A percentile compares a stretch with the other conserved stretches of the same genome.
Evolutionary conservation across 2,113 vertebrate species (phyloP).

Genomic region (Brachirus orientalis): DNA sequence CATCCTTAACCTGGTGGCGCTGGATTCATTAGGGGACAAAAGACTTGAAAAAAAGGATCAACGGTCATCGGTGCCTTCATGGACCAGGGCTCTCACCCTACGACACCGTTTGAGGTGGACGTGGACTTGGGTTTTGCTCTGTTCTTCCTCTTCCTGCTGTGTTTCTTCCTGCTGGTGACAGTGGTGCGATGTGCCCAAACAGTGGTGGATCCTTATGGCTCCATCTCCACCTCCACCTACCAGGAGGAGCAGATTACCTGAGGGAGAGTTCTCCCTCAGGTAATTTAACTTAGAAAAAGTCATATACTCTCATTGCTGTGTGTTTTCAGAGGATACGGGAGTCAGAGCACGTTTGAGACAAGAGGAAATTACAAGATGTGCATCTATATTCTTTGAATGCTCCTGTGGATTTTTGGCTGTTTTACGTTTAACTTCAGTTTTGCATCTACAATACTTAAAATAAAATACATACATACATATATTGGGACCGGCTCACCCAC

Average conservation of each 20-base stretch:
- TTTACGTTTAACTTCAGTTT: no score
- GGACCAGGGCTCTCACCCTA: constrained; percentile 59
- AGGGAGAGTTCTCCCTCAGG: constrained; percentile 17
- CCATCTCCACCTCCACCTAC: constrained; percentile 84
- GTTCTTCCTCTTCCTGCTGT: constrained; percentile 82
- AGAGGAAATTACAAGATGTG: background rate
- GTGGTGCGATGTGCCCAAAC: constrained; percentile 84
- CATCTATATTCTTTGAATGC: background rate
- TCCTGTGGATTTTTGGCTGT: background rate
- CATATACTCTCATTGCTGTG: background rate
- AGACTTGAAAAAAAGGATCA: background rate
- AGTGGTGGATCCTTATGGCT: constrained; percentile 84
- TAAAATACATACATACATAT: no score
- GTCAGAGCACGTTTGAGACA: background rate
- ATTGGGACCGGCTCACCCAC: no score
- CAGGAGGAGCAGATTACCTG: constrained; percentile 85
- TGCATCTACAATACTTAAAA: no score
- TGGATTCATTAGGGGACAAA: constrained; percentile 13
- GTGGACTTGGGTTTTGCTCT: constrained; percentile 85
- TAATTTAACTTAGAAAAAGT: no score
- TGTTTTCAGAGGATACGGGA: background rate
- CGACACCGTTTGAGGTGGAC: constrained; percentile 72
- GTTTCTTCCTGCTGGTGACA: constrained; percentile 81
- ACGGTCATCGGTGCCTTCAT: constrained; percentile 44
- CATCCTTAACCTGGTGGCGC: background rate